Percentiles rank a stretch among this genome's conserved stretches.
These are phyloP conservation scores for Brachyrhaphis roseni DNA, from an alignment of 2,797 vertebrate species.

Conservation along the genomic window DNA sequence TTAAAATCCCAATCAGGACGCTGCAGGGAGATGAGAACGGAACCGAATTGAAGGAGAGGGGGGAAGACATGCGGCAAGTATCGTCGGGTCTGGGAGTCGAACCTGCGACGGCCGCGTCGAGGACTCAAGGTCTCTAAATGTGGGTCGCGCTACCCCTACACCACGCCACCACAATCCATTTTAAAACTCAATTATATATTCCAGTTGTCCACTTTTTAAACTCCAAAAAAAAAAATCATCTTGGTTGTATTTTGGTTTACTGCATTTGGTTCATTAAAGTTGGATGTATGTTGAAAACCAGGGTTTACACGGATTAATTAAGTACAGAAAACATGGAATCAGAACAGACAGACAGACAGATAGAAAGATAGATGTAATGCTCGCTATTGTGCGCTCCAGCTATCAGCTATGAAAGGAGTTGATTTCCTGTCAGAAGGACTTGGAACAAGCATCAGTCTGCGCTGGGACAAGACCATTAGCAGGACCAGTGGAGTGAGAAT, in stretches of 20 bases:
- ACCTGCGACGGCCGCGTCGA: no score
- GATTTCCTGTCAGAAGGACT: constrained; percentile 79
- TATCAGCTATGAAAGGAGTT: constrained; percentile 72
- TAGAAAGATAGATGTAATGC: not conserved
- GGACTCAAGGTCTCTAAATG: no score
- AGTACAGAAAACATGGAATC: not conserved
- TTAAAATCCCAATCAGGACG: not conserved
- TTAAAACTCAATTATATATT: no score
- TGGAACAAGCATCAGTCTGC: constrained; percentile 65
- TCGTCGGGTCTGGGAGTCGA: no score
- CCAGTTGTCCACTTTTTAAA: no score
- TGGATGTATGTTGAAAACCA: not conserved
- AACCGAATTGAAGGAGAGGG: no score
- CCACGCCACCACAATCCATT: no score
- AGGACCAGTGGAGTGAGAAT: constrained; percentile 71
- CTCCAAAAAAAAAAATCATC: no score
- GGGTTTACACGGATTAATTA: not conserved
- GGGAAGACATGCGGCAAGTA: no score
- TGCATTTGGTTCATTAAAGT: not conserved
- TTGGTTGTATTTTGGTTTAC: no score
- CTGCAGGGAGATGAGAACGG: no score
- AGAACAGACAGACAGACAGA: not conserved
- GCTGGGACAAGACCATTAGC: constrained; percentile 69
- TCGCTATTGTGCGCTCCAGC: constrained; percentile 51
- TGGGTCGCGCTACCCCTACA: no score